Percentiles rank a stretch among this genome's conserved stretches.
Evolutionary conservation across 2,113 vertebrate genomes (phyloP).

Genomic region (Geococcyx californianus): DNA sequence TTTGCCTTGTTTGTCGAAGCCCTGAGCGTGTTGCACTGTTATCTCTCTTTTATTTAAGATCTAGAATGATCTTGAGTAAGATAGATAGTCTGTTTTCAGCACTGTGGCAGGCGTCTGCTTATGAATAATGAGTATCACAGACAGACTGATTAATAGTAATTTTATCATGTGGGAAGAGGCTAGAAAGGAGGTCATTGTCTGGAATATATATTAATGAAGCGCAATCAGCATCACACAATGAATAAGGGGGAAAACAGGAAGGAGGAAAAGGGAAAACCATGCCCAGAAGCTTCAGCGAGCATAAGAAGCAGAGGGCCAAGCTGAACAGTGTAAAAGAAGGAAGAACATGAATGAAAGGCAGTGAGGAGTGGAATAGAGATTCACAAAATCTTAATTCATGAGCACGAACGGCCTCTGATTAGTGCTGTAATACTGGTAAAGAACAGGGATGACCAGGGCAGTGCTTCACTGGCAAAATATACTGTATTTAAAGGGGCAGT

Average conservation of each 20-base stretch:
- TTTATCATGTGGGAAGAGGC: neutral
- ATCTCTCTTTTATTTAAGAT: conserved; percentile 16
- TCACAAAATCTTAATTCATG: neutral
- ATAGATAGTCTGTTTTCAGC: conserved; percentile 14
- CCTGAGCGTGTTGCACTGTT: neutral
- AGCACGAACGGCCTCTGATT: neutral
- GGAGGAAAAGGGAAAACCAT: neutral
- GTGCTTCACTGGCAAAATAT: neutral
- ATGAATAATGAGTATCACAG: conserved; percentile 23
- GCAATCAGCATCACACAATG: neutral
- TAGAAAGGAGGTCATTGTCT: neutral
- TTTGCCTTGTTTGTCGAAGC: neutral
- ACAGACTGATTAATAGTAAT: neutral
- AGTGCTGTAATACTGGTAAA: neutral
- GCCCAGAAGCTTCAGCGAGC: neutral
- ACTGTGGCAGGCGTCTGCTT: conserved; percentile 9
- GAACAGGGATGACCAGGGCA: neutral
- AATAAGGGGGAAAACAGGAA: neutral
- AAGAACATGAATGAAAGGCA: neutral
- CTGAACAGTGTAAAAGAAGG: neutral
- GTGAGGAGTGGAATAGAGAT: neutral
- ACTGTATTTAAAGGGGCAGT: neutral
- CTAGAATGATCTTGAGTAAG: conserved; percentile 23
- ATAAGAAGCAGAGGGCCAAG: neutral
- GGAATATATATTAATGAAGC: conserved; percentile 23